phyloP scores from a whole-genome alignment of 2,113 vertebrate species.

The Benitochromis conjunctus region DNA sequence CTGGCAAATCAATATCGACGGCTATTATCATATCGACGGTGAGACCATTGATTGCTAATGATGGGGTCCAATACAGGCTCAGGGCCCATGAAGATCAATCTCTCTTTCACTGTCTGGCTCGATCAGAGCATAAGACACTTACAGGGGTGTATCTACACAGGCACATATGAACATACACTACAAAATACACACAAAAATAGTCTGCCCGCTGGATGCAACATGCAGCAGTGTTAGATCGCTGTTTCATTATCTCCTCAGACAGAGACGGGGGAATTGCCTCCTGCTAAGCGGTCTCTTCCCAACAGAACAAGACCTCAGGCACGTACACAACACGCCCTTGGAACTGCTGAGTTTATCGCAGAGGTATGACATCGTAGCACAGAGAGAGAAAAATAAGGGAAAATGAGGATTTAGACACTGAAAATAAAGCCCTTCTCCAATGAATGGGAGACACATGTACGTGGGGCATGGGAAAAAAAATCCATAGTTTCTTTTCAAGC shows the following conservation, averaged over 20 bases:
- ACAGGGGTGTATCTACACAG: neutral
- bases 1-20: conserved; percentile 39
- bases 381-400: neutral
- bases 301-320: conserved; percentile 30
- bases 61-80: neutral
- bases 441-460: neutral
- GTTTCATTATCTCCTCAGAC: conserved; percentile 55
- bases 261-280: conserved; percentile 39
- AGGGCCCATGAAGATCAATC: neutral
- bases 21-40: conserved; percentile 33
- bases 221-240: neutral
- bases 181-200: neutral
- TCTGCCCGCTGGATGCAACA: conserved; percentile 4
- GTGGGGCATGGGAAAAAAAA: neutral
- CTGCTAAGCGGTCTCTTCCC: conserved; percentile 40
- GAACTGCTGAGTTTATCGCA: conserved; percentile 18
- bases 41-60: neutral
- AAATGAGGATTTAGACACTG: neutral
- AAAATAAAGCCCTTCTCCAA: neutral
- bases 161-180: neutral
- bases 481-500: neutral
- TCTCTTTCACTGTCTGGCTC: conserved; percentile 17
- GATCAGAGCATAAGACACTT: conserved; percentile 17
- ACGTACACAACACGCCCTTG: neutral
- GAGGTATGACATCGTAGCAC: conserved; percentile 12